Percentiles rank a stretch among this genome's conserved stretches.
phyloP scores from a whole-genome alignment of 2,888 invertebrate genomes.

The Pristionchus maxplancki region DNA sequence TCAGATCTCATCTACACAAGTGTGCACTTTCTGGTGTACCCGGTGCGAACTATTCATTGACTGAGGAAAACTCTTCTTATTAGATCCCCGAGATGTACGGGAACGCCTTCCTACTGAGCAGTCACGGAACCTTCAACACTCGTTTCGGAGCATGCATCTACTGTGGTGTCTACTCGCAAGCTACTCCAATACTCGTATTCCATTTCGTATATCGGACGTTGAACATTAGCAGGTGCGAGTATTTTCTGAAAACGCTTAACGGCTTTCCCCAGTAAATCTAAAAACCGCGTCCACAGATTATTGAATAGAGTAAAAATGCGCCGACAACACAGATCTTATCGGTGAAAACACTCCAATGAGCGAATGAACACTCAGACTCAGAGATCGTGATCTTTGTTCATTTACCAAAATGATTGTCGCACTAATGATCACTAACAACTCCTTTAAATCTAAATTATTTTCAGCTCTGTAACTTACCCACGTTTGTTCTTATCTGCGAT shows the following conservation, averaged over 20 bases:
- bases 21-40: background rate
- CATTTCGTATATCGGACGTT: constrained; percentile 6
- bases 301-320: too few species aligned
- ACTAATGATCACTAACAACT: background rate
- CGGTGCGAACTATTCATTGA: background rate
- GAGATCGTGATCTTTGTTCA: background rate
- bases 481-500: background rate
- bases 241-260: background rate
- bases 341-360: too few species aligned
- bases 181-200: background rate
- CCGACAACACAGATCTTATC: background rate
- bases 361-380: background rate
- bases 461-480: background rate
- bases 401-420: too few species aligned
- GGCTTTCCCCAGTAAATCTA: background rate
- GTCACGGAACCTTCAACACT: background rate
- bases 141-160: background rate
- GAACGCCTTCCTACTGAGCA: background rate
- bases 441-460: background rate
- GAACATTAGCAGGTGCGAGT: background rate
- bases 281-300: background rate
- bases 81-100: constrained; percentile 15
- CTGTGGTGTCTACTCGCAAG: constrained; percentile 9
- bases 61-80: background rate
- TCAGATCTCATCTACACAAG: background rate